Conservation (phyloP, 2,113 vertebrate species). For the Strix aluco region DNA sequence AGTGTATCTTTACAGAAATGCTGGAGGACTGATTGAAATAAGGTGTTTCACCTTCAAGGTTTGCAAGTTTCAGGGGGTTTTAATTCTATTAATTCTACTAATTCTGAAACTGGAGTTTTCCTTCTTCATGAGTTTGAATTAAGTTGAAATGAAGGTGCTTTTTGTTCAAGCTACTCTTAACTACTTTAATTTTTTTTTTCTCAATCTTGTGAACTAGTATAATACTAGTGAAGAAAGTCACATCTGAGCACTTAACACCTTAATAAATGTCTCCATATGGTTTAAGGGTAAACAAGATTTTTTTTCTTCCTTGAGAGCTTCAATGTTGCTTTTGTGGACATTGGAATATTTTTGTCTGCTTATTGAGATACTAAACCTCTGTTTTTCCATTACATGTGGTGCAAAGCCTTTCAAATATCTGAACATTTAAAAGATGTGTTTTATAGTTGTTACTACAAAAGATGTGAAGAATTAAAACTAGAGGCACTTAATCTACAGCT, state of each 20-base stretch:
- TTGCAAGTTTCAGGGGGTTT: not conserved
- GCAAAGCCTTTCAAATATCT: not conserved
- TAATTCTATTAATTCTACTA: not conserved
- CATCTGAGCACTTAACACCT: not conserved
- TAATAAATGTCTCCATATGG: not conserved
- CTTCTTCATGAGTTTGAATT: not conserved
- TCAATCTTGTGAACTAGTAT: not conserved
- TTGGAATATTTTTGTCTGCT: not conserved
- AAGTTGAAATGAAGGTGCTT: not conserved
- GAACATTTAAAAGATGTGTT: not conserved
- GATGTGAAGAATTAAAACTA: not conserved
- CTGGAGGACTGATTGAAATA: not conserved
- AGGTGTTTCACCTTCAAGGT: not conserved
- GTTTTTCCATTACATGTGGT: not conserved
- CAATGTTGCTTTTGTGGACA: not conserved
- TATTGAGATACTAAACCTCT: not conserved
- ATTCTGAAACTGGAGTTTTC: constrained; percentile 13
- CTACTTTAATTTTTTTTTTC: not conserved
- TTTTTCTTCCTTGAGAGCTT: not conserved
- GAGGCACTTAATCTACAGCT: not conserved
- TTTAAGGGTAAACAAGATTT: not conserved
- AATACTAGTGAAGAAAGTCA: not conserved
- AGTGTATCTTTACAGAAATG: not conserved
- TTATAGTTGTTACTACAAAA: not conserved
- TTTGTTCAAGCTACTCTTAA: not conserved